Conservation (phyloP, 1,140 invertebrate species). For the Harpegnathos saltator region DNA sequence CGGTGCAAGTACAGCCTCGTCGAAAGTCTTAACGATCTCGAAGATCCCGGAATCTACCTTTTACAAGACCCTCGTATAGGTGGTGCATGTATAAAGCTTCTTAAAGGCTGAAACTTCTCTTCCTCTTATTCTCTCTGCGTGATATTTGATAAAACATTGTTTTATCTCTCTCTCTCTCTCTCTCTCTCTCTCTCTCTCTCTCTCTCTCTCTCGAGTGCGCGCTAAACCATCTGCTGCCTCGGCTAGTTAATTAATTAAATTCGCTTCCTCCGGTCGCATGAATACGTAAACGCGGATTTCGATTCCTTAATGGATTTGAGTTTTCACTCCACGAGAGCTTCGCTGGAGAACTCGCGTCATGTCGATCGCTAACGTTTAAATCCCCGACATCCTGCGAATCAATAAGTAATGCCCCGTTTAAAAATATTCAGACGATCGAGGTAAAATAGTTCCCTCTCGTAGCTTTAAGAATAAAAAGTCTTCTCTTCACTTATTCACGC, state of each 20-base stretch:
- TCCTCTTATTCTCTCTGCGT: neutral
- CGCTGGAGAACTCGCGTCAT: neutral
- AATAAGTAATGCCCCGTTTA: neutral
- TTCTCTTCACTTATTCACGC: no score
- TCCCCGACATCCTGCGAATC: neutral
- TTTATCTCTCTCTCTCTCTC: neutral
- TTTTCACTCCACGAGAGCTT: neutral
- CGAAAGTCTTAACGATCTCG: constrained; percentile 73
- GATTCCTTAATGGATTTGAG: neutral
- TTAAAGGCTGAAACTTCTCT: constrained; percentile 63
- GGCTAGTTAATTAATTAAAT: constrained; percentile 55
- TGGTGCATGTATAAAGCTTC: constrained; percentile 57
- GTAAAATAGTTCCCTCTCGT: no score
- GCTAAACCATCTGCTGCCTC: neutral
- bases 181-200: no score
- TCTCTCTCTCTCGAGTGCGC: neutral
- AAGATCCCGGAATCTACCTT: constrained; percentile 62
- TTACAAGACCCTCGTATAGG: constrained; percentile 37
- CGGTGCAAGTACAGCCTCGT: constrained; percentile 61
- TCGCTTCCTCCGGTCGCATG: neutral
- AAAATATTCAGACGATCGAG: neutral
- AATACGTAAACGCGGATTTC: constrained; percentile 1
- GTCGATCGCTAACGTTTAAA: neutral
- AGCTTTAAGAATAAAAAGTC: no score
- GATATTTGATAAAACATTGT: constrained; percentile 39